Conservation (phyloP, 2,797 vertebrate species). For the Luscinia megarhynchos region DNA sequence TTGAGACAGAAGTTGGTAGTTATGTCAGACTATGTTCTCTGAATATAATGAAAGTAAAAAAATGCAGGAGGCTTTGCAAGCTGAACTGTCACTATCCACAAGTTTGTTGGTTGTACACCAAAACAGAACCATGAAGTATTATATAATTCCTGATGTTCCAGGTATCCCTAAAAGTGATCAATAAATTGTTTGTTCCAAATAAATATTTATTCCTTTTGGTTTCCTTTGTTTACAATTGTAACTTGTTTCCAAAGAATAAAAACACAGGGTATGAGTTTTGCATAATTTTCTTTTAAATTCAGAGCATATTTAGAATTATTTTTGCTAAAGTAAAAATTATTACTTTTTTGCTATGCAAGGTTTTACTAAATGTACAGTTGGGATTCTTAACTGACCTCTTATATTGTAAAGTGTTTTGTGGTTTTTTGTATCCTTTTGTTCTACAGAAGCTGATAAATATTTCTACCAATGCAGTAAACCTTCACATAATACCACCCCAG, state of each 20-base stretch:
- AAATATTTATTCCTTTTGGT: not conserved
- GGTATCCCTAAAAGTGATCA: not conserved
- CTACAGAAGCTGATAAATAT: conserved; percentile 90
- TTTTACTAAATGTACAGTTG: not conserved
- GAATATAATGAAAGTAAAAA: not conserved
- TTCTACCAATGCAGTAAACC: conserved; percentile 81
- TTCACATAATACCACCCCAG: conserved; percentile 90
- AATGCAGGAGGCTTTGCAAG: not conserved
- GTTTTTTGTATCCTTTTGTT: conserved; percentile 31
- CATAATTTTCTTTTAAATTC: not conserved
- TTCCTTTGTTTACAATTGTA: not conserved
- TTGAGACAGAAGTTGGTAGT: not conserved
- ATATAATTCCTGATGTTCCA: not conserved
- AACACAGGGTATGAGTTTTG: not conserved
- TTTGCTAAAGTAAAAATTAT: not conserved
- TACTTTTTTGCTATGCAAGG: not conserved
- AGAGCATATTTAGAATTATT: not conserved
- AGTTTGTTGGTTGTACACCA: not conserved
- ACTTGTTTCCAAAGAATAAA: not conserved
- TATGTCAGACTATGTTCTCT: not conserved
- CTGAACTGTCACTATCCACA: not conserved
- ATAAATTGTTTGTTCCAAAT: not conserved
- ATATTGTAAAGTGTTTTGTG: not conserved
- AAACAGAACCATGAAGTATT: not conserved
- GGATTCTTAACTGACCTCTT: not conserved